phyloP scores from a whole-genome alignment of 1,140 invertebrate species.

The Euura lappo region DNA sequence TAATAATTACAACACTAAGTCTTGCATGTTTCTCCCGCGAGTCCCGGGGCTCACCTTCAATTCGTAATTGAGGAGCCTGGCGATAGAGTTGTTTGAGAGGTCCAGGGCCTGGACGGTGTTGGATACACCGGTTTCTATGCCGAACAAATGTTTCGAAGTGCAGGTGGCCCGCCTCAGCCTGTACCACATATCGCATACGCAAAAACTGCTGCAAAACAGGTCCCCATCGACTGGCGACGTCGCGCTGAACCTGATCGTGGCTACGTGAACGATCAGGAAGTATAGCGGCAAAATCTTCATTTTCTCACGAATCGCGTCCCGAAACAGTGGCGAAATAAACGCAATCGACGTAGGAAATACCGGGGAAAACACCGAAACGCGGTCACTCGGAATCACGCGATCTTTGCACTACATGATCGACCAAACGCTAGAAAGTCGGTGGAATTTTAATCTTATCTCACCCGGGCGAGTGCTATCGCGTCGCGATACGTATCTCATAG shows the following conservation, averaged over 20 bases:
- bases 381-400: too few species aligned
- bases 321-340: too few species aligned
- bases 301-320: neutral
- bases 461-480: too few species aligned
- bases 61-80: slow-evolving; percentile 38
- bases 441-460: too few species aligned
- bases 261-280: neutral
- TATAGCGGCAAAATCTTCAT: neutral
- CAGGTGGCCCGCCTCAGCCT: slow-evolving; percentile 38
- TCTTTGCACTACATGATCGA: too few species aligned
- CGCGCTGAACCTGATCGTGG: neutral
- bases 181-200: slow-evolving; percentile 27
- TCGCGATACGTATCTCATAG: too few species aligned
- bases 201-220: slow-evolving; percentile 23
- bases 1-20: too few species aligned
- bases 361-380: too few species aligned
- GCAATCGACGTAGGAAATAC: too few species aligned
- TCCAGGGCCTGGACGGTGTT: slow-evolving; percentile 46
- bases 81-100: slow-evolving; percentile 51
- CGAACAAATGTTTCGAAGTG: slow-evolving; percentile 44
- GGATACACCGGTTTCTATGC: slow-evolving; percentile 42
- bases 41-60: slow-evolving; percentile 37
- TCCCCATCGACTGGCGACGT: neutral
- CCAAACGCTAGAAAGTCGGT: too few species aligned
- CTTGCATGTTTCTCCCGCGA: too few species aligned